Evolutionary conservation across 2,888 invertebrate genomes (phyloP).

Genomic region (Bibio marci): DNA sequence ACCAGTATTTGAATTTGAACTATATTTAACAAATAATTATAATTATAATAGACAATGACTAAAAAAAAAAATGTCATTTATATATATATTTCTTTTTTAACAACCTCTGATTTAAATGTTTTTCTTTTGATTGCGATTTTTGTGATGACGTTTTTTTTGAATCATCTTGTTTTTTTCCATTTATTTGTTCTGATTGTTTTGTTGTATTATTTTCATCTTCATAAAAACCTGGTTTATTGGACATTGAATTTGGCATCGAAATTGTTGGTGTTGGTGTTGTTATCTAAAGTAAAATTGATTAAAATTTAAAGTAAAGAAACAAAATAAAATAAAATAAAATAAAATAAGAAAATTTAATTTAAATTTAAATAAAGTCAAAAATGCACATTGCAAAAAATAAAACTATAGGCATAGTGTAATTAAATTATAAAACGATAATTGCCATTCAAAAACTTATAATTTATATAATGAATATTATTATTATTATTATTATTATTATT

Average conservation of each 20-base stretch:
- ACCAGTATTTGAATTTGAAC: slow-evolving; percentile 29
- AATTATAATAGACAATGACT: too few relatives aligned
- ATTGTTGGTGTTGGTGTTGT: slow-evolving; percentile 33
- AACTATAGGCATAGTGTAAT: too few relatives aligned
- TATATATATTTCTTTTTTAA: slow-evolving; percentile 10
- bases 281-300: too few relatives aligned
- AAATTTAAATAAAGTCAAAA: too few relatives aligned
- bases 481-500: too few relatives aligned
- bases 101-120: slow-evolving; percentile 1
- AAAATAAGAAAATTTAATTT: slow-evolving; percentile 1
- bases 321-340: slow-evolving; percentile 20
- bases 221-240: slow-evolving; percentile 21
- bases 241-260: slow-evolving; percentile 36
- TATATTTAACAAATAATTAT: too few relatives aligned
- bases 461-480: too few relatives aligned
- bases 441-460: too few relatives aligned
- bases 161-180: slow-evolving; percentile 9
- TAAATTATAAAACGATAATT: too few relatives aligned
- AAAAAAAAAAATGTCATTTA: too few relatives aligned
- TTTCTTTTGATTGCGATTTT: not conserved
- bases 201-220: slow-evolving; percentile 13
- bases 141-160: slow-evolving; percentile 2
- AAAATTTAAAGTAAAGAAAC: slow-evolving; percentile 11
- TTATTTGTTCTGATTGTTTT: slow-evolving; percentile 3
- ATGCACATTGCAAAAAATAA: too few relatives aligned